These are phyloP conservation scores for Siderastrea radians DNA, from an alignment of 92 coral and sea anemone genomes.

Conservation along the genomic window DNA sequence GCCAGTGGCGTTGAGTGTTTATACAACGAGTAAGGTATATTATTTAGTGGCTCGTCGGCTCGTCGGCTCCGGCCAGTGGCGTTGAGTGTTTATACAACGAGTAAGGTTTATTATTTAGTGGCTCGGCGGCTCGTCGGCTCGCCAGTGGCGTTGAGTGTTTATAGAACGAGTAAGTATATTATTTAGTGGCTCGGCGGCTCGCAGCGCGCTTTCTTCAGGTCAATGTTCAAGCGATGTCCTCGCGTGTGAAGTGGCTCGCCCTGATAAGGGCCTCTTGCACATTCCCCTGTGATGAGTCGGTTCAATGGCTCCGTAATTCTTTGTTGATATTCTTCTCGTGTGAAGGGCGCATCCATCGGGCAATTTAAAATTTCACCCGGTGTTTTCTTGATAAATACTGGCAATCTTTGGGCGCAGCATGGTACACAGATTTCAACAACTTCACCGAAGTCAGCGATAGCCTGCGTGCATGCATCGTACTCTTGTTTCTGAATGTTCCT, in stretches of 20 bases:
- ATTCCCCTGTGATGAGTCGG: slow-evolving; percentile 22
- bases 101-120: no score
- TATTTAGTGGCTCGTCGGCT: no score
- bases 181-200: no score
- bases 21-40: no score
- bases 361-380: no score
- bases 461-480: slow-evolving; percentile 13
- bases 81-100: no score
- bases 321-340: neutral
- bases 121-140: no score
- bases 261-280: slow-evolving; percentile 9
- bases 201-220: no score
- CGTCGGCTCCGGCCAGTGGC: no score
- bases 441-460: neutral
- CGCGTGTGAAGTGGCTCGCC: slow-evolving; percentile 6
- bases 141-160: no score
- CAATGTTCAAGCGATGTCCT: slow-evolving; percentile 18
- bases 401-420: slow-evolving; percentile 21
- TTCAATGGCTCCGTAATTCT: slow-evolving; percentile 38
- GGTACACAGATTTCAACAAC: slow-evolving; percentile 20
- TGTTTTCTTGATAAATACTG: slow-evolving; percentile 12
- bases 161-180: no score
- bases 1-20: no score
- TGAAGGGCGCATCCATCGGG: slow-evolving; percentile 15
- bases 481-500: slow-evolving; percentile 46